Percentiles rank a stretch among this genome's conserved stretches.
These are phyloP conservation scores for Drusus annulatus DNA, from an alignment of 1,140 invertebrate genomes.

Conservation along the genomic window DNA sequence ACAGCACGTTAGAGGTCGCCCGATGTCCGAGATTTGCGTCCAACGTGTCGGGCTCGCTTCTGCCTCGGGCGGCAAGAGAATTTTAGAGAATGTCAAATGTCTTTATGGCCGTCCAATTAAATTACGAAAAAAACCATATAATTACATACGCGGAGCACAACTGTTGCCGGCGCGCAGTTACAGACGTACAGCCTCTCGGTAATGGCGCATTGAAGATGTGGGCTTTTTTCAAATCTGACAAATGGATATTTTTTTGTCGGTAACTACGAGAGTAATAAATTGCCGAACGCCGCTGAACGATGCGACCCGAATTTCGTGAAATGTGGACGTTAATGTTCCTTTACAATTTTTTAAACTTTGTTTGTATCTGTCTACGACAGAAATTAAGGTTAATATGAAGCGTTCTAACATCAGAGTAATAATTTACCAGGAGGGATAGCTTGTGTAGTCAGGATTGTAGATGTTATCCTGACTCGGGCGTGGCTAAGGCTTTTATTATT, in stretches of 20 bases:
- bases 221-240: constrained; percentile 10
- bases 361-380: too few species aligned
- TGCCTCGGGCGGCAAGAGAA: constrained; percentile 45
- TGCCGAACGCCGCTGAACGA: background rate
- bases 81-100: constrained; percentile 54
- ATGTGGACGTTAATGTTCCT: too few species aligned
- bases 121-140: constrained; percentile 51
- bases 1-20: constrained; percentile 21
- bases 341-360: too few species aligned
- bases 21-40: constrained; percentile 8
- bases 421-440: too few species aligned
- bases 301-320: background rate
- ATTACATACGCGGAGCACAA: constrained; percentile 48
- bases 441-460: too few species aligned
- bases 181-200: constrained; percentile 8
- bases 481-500: too few species aligned
- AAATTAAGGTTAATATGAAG: too few species aligned
- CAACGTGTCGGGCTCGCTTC: background rate
- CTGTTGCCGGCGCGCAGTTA: background rate
- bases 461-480: too few species aligned
- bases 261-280: constrained; percentile 8
- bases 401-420: too few species aligned
- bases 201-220: constrained; percentile 27
- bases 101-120: constrained; percentile 57
- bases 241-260: constrained; percentile 12